Evolutionary conservation across 64 coral and sea anemone genomes (phyloP).

Genomic region (Actinia tenebrosa): DNA sequence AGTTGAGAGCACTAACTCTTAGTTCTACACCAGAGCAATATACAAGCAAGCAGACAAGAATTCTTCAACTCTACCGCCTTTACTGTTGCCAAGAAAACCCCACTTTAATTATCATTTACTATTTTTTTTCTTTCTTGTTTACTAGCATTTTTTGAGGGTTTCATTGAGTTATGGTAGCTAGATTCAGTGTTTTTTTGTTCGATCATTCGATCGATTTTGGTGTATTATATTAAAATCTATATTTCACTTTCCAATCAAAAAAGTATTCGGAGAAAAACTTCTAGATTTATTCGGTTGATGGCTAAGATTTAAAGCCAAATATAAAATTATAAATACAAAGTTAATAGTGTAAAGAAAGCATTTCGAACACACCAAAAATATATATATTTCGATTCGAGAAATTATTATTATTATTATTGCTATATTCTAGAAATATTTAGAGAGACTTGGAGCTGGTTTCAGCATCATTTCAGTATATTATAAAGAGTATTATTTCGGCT

Average conservation of each 20-base stretch:
- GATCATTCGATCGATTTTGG: constrained; percentile 14
- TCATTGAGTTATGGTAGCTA: constrained; percentile 15
- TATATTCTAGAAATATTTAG: constrained; percentile 32
- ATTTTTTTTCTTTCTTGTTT: neutral
- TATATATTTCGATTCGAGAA: constrained; percentile 35
- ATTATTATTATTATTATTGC: constrained; percentile 40
- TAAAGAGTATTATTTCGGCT: constrained; percentile 2
- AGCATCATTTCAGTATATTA: constrained; percentile 1
- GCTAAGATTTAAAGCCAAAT: neutral
- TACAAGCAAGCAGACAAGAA: constrained; percentile 15
- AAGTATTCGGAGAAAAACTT: neutral
- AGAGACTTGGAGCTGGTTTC: constrained; percentile 10
- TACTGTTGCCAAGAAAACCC: constrained; percentile 6
- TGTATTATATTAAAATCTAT: constrained; percentile 1
- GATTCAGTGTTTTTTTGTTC: neutral
- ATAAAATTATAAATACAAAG: constrained; percentile 17
- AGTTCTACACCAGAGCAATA: neutral
- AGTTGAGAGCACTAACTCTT: constrained; percentile 14
- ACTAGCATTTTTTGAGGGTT: neutral
- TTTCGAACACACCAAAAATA: constrained; percentile 23
- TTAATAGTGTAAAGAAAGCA: constrained; percentile 14
- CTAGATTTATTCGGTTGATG: neutral
- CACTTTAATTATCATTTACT: neutral
- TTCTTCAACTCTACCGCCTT: constrained; percentile 14
- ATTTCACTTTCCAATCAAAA: constrained; percentile 10